Evolutionary conservation across 2,888 invertebrate genomes (phyloP), one percentile per base, ranked within the genome.

Genomic region (Cordilura impudica): DNA sequence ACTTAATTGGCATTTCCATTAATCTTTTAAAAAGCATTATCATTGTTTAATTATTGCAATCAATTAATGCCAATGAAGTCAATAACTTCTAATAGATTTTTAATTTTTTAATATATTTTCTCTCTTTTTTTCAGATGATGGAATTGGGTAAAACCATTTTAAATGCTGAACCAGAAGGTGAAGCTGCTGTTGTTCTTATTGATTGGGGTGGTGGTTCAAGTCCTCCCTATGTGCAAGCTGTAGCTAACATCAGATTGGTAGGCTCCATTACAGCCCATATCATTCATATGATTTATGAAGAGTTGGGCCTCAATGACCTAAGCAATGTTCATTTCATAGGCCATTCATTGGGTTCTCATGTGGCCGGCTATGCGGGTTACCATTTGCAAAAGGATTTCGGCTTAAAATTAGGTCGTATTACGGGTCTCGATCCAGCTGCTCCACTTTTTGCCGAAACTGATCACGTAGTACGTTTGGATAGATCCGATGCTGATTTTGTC

Each of bases 181-280:
- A 93, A 60, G 93, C 94, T 47, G 94, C 95, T 65, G 95, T 97
- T 0, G 91, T 96, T 12, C 91, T 95, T 0, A 93, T 97, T 2
- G 97, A 97, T 86, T 97, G 97, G 97, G 93, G 95, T 75, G 93
- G 93, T 4, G 97, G 97, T 0, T 95, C 97, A 0, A 94, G 93
- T 79, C 96, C 97, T 0, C 96, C 97, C 0, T 98, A 98, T 87
- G 94, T 95, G 0, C 97, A 97, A 89, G 97, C 98, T 0, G 97
- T 96, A 2, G 97, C 97, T 1, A 98, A 98, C 86, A 96, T 96
- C 18, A 91, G 97, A 61, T 91, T 98, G 12, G 94, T 97, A 1
- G 97, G 96, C 0, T 94, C 94, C 0, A 95, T 97, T 89, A 93
- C 95, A 0, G 96, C 96, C 0, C 93, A 95, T 88, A 90, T 97